phyloP scores from a whole-genome alignment of 2,888 invertebrate species.

The Ennomos fuscantarius region DNA sequence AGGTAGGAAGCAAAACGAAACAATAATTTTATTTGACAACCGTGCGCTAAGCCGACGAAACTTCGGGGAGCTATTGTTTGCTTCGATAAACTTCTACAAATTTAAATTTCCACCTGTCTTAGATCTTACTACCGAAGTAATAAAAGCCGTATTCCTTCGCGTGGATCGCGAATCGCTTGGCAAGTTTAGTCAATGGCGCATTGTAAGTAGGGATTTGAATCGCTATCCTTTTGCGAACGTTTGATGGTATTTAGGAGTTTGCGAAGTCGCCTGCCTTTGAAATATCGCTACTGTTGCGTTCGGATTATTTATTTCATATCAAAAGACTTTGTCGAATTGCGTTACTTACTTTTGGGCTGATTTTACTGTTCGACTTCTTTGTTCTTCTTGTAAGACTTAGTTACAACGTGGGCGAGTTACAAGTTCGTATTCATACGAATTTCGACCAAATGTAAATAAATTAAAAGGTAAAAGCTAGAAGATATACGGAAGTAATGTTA shows the following conservation, averaged over 20 bases:
- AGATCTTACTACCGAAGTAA: slow-evolving; percentile 15
- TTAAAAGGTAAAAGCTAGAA: background rate
- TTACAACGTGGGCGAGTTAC: background rate
- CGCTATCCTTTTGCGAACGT: slow-evolving; percentile 39
- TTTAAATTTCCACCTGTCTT: slow-evolving; percentile 16
- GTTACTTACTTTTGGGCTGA: slow-evolving; percentile 6
- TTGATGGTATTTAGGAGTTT: slow-evolving; percentile 54
- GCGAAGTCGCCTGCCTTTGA: slow-evolving; percentile 38
- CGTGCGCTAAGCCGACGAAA: slow-evolving; percentile 34
- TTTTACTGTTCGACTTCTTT: slow-evolving; percentile 12
- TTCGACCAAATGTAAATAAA: too few species aligned
- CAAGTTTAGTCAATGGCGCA: slow-evolving; percentile 40
- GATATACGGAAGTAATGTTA: slow-evolving; percentile 4
- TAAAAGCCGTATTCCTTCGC: slow-evolving; percentile 22
- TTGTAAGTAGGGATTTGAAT: slow-evolving; percentile 43
- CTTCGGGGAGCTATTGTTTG: slow-evolving; percentile 32
- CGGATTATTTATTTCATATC: slow-evolving; percentile 24
- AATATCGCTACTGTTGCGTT: slow-evolving; percentile 29
- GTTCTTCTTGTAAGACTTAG: slow-evolving; percentile 1
- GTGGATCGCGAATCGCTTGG: slow-evolving; percentile 21
- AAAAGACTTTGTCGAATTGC: slow-evolving; percentile 16
- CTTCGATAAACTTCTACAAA: slow-evolving; percentile 24
- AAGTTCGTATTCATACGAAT: too few species aligned
- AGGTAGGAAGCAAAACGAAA: slow-evolving; percentile 35
- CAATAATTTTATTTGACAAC: slow-evolving; percentile 45